A percentile compares a stretch with the other conserved stretches of the same genome.
Evolutionary conservation across 2,113 vertebrate genomes (phyloP).

Genomic region (Colaptes auratus): DNA sequence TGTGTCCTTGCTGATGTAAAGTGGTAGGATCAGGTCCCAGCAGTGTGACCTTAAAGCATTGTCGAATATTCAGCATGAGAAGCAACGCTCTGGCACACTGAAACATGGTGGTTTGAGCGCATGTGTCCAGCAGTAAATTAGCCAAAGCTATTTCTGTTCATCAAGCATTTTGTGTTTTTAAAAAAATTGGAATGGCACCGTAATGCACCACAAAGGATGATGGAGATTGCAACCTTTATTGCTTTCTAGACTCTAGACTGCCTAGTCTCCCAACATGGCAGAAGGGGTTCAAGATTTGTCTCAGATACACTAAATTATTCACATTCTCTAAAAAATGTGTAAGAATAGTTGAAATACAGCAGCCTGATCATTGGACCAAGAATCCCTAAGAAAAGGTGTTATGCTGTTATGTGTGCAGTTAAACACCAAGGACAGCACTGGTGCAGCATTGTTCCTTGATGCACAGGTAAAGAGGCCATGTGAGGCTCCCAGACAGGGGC

Average conservation of each 20-base stretch:
- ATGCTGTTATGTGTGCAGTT: not conserved
- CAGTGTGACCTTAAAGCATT: not conserved
- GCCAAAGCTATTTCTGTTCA: not conserved
- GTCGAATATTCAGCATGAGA: not conserved
- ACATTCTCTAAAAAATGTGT: not conserved
- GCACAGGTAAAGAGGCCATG: not conserved
- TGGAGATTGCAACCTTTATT: not conserved
- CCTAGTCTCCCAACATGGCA: no score
- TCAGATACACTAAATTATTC: not conserved
- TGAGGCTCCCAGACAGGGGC: not conserved
- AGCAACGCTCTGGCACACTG: not conserved
- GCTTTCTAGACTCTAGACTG: not conserved
- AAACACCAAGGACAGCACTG: fast-evolving
- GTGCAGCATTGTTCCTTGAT: not conserved
- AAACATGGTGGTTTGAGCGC: not conserved
- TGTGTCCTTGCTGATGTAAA: constrained; percentile 22
- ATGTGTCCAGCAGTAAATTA: not conserved
- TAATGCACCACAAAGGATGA: not conserved
- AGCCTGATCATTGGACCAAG: not conserved
- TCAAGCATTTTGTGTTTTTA: not conserved
- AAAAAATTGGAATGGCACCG: not conserved
- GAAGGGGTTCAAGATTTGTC: not conserved
- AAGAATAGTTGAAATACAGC: not conserved
- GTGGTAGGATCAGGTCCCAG: not conserved
- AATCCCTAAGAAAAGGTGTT: not conserved